phyloP scores from a whole-genome alignment of 2,113 vertebrate species.

The Apodemus speciosus region DNA sequence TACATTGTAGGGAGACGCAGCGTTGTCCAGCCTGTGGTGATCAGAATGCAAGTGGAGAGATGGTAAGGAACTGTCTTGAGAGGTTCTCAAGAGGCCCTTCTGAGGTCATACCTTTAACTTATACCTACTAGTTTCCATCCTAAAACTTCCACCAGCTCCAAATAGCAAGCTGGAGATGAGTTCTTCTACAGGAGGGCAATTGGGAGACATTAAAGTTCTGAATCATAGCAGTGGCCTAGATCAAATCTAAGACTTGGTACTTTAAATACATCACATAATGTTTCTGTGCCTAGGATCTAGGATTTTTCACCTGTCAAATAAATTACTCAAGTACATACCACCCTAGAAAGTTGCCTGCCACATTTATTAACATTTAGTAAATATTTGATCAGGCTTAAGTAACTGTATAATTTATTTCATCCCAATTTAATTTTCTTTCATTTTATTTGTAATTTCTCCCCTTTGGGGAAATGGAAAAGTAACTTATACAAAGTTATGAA shows the following conservation, averaged over 20 bases:
- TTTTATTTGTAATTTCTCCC: slow-evolving; percentile 25
- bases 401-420: slow-evolving; percentile 40
- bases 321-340: background rate
- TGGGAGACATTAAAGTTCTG: background rate
- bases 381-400: slow-evolving; percentile 32
- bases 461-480: slow-evolving; percentile 44
- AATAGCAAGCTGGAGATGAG: background rate
- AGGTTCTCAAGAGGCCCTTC: background rate
- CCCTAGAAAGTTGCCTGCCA: background rate
- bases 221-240: background rate
- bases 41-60: background rate
- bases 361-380: slow-evolving; percentile 34
- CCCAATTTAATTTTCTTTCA: slow-evolving; percentile 18
- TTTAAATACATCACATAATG: background rate
- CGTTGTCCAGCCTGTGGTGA: background rate
- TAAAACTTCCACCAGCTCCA: background rate
- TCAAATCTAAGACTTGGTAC: background rate
- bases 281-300: slow-evolving; percentile 8
- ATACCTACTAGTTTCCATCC: background rate
- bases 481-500: slow-evolving; percentile 51
- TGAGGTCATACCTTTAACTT: too few species aligned
- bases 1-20: too few species aligned
- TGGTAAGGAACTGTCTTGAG: too few species aligned
- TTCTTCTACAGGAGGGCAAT: background rate
- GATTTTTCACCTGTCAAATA: slow-evolving; percentile 13